Evolutionary conservation across 1,140 invertebrate species (phyloP), one percentile per base, ranked within the genome.

Genomic region (Lucilia sericata): DNA sequence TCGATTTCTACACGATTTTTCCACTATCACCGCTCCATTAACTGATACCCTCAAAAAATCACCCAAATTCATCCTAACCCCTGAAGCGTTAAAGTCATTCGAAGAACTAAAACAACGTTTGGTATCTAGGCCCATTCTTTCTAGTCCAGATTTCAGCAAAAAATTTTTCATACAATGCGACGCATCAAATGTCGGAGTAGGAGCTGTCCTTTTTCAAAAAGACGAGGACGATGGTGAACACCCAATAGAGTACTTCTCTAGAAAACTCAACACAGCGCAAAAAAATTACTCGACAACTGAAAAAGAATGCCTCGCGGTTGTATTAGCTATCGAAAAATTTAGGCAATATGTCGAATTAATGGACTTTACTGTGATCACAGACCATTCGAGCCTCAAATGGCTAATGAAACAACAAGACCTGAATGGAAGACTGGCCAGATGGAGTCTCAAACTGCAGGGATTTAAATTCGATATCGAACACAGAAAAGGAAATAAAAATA

Each of bases 261-360:
- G 51, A 13, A 85, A 85, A 80, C 70, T 85, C 2, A 85, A 82
- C 21, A 83, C 17, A 5, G 83, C 2, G 7, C 42, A 42, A 42
- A 42, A 42, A 42, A 42, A 42, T 42, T 42, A 42, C 42, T 42
- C 42, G 42, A 42, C 42, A 42, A 42, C 42, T 10, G 42, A 42
- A 42, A 42, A 42, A 42, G 42, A 42, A 10, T 87, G 88, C 25
- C 85, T 93, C 34, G 91, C 91, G 10, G 86, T 92, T 10, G 76
- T 93, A 0, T 87, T 87, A 83, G 91, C 90, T 5, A 86, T 93
- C 1, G 87, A 92, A 83, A 86, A 91, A 76, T 92, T 92, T 42
- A 42, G 42, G 42, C 42, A 42, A 42, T 42, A 42, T 42, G 42
- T 42, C 42, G 5, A 42, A 42, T 42, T 42, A 42, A 42, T 42